Evolutionary conservation across 2,113 vertebrate genomes (phyloP), one percentile per base, ranked within the genome.

Genomic region (Nothoprocta perdicaria): DNA sequence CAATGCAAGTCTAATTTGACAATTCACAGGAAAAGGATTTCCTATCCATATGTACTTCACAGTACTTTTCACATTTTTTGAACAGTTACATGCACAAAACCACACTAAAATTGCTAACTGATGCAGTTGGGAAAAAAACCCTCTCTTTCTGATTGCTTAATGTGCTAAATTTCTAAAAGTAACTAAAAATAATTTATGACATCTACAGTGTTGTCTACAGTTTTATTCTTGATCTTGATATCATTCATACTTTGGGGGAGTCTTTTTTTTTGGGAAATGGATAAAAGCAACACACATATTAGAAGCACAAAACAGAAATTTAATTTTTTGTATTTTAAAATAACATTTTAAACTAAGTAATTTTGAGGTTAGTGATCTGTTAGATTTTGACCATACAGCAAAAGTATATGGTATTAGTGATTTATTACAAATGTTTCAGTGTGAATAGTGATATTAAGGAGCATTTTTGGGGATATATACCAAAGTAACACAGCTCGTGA

Each of bases 1-100:
- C 89, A 92, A 92, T 85, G 73, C 23, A 92, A 87, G 91, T 87
- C 79, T 65, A 63, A 89, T 77, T 67, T 65, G 87, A 95, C 86
- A 95, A 91, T 91, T 87, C 73, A 86, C 89, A 96, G 84, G 84
- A 95, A 96, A 93, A 93, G 87, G 79, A 94, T 94, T 92, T 96
- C 87, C 94, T 94, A 92, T 52, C 57, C 84, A 75, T 41, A 78
- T 80, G 82, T 75, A 89, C 46, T 87, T 85, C 35, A 38, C 35
- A 38, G 35, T 0, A 0, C 73, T 87, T 96, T 95, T 8, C 35
- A 38, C 35, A 38, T 38, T 89, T 66, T 69, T 78, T 79, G 63
- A 65, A 77, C 63, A 89, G 57, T 52, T 40, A 71, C 67, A 74
- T 71, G 76, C 74, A 84, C 40, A 88, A 80, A 85, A 53, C 43